Evolutionary conservation across 2,113 vertebrate species (phyloP).

Genomic region (Callochromis pleurospilus): DNA sequence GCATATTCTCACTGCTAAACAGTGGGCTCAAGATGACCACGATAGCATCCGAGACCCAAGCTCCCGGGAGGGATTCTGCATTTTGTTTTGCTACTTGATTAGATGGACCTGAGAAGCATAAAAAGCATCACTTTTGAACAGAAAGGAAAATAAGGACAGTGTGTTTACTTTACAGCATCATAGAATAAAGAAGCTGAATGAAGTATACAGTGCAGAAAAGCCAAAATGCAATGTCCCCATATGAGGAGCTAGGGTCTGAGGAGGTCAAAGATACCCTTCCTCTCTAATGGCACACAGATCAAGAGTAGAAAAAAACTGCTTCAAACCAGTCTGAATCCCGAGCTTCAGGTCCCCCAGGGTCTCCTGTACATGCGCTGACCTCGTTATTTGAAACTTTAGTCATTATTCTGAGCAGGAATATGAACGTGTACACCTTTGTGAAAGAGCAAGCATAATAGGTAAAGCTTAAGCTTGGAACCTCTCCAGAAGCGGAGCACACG

Average conservation of each 20-base stretch:
- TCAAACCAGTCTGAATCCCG: not conserved
- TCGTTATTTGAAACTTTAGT: not conserved
- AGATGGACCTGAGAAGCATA: not conserved
- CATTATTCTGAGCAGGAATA: not conserved
- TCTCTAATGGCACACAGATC: not conserved
- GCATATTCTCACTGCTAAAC: not conserved
- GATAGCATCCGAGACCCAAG: not conserved
- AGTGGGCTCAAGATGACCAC: not conserved
- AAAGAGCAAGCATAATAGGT: not conserved
- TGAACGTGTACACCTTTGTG: not conserved
- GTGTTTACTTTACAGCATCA: not conserved
- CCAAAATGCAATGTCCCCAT: not conserved
- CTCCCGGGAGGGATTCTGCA: not conserved
- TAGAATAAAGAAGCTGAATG: not conserved
- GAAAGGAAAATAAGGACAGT: not conserved
- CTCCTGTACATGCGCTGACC: not conserved
- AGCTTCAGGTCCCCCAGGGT: not conserved
- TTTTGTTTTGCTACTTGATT: not conserved
- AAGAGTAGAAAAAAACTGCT: not conserved
- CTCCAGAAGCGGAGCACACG: accelerated
- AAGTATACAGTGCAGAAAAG: not conserved
- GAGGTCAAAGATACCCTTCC: not conserved
- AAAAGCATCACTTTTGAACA: not conserved
- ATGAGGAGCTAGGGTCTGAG: not conserved
- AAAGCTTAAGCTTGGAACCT: not conserved